These are phyloP conservation scores for Grallaria varia DNA, from an alignment of 2,113 vertebrate species.

Conservation along the genomic window DNA sequence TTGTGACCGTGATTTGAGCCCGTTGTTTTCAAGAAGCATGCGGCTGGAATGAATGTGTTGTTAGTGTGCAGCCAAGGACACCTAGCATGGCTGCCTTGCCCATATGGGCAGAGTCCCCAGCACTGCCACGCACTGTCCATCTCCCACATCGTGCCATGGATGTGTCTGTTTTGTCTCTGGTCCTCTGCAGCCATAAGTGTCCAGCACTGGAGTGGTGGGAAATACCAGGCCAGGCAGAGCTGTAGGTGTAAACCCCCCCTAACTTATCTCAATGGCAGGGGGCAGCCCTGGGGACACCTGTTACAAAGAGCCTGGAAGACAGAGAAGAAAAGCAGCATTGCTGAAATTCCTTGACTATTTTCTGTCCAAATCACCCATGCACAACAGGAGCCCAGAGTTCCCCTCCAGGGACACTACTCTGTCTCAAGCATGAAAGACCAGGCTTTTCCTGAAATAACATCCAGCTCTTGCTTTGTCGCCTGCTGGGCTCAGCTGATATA, in stretches of 20 bases:
- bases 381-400: not conserved
- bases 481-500: conserved; percentile 46
- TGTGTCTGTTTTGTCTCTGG: not conserved
- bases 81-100: not conserved
- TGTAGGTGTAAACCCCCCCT: not conserved
- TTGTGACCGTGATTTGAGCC: not conserved
- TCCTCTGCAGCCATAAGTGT: not conserved
- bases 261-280: not conserved
- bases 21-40: not conserved
- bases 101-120: not conserved
- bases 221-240: not conserved
- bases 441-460: conserved; percentile 55
- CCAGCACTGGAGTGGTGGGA: accelerated
- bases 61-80: not conserved
- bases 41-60: not conserved
- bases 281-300: not conserved
- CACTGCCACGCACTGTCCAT: accelerated
- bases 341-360: conserved; percentile 41
- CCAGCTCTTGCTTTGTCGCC: conserved; percentile 15
- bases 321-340: conserved; percentile 26
- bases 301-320: not conserved
- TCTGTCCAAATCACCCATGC: not conserved
- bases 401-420: not conserved
- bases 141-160: not conserved
- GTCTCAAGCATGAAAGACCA: conserved; percentile 35